These are phyloP conservation scores for Aricia artaxerxes DNA, from an alignment of 2,888 invertebrate genomes.

Conservation along the genomic window DNA sequence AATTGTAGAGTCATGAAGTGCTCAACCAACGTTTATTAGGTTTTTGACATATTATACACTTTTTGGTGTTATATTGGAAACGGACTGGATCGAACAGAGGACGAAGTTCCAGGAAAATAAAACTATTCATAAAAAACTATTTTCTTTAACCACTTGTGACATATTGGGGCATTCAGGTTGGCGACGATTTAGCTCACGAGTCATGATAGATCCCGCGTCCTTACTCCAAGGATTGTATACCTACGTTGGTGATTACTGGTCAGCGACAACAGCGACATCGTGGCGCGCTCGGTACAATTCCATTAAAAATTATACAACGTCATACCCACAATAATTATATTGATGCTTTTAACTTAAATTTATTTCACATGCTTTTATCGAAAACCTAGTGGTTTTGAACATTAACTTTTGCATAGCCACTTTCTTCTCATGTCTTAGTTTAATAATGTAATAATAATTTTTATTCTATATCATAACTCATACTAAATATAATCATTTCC, in stretches of 20 bases:
- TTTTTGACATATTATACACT: not conserved
- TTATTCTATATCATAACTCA: not conserved
- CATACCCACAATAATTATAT: not conserved
- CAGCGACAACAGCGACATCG: not conserved
- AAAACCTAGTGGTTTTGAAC: not conserved
- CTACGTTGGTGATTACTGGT: not conserved
- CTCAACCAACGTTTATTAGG: no score
- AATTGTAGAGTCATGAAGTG: no score
- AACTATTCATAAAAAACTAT: no score
- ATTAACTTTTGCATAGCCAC: not conserved
- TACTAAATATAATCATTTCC: not conserved
- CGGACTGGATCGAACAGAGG: no score
- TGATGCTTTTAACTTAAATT: not conserved
- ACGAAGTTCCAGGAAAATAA: no score
- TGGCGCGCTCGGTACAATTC: not conserved
- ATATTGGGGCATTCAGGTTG: not conserved
- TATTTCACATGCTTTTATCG: not conserved
- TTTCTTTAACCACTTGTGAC: no score
- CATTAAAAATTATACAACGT: not conserved
- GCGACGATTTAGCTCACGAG: not conserved
- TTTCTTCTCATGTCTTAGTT: not conserved
- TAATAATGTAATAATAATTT: not conserved
- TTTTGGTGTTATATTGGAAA: not conserved
- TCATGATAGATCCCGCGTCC: not conserved
- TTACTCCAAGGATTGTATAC: not conserved